phyloP scores from a whole-genome alignment of 1,140 invertebrate genomes.

The Halesus radiatus region DNA sequence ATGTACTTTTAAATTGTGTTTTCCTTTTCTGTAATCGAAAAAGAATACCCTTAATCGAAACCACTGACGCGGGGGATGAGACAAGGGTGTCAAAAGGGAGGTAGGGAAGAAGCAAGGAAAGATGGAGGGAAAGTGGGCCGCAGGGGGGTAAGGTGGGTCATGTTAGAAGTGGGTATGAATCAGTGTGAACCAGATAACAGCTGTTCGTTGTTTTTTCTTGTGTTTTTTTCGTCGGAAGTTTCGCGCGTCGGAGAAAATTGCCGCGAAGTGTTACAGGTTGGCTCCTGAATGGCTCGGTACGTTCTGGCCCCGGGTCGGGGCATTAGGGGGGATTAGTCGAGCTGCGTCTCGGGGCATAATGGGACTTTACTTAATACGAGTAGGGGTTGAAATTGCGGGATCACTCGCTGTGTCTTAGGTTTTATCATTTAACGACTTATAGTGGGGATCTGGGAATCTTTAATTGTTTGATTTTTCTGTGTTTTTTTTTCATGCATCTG shows the following conservation, averaged over 20 bases:
- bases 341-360: constrained; percentile 10
- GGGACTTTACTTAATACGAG: constrained; percentile 12
- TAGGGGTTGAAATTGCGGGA: neutral
- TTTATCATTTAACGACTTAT: neutral
- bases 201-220: constrained; percentile 50
- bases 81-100: neutral
- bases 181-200: constrained; percentile 55
- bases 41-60: constrained; percentile 1
- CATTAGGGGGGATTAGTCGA: constrained; percentile 19
- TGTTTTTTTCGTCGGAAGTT: constrained; percentile 45
- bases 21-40: too few species aligned
- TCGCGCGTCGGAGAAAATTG: constrained; percentile 45
- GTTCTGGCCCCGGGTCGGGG: constrained; percentile 24
- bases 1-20: too few species aligned
- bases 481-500: too few species aligned
- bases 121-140: too few species aligned
- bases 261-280: constrained; percentile 54
- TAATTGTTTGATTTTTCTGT: too few species aligned
- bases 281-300: constrained; percentile 10
- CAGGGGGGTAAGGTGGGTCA: neutral
- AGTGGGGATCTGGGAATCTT: too few species aligned
- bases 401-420: neutral
- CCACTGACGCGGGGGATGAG: constrained; percentile 17
- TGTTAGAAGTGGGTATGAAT: constrained; percentile 48
- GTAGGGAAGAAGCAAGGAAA: too few species aligned